A percentile compares a stretch with the other conserved stretches of the same genome.
These are phyloP conservation scores for Eueides isabella DNA, from an alignment of 1,140 invertebrate species.

Conservation along the genomic window DNA sequence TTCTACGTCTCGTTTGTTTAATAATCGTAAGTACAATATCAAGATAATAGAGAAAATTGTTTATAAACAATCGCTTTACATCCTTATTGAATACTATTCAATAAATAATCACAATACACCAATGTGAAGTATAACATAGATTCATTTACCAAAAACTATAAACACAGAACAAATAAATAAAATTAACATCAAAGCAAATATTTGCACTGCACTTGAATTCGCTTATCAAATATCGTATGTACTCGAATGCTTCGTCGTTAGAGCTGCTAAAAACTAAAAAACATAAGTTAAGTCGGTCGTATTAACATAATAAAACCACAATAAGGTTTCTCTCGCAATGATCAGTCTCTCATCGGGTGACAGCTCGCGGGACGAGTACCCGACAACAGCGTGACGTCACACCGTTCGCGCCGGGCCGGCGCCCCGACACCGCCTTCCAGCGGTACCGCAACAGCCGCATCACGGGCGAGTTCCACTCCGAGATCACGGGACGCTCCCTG, in stretches of 20 bases:
- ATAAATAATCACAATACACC: neutral
- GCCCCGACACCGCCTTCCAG: slow-evolving; percentile 94
- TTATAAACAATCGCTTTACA: neutral
- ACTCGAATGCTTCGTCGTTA: neutral
- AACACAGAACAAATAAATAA: neutral
- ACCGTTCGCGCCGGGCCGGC: slow-evolving; percentile 89
- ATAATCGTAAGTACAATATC: slow-evolving; percentile 89
- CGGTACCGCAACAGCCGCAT: slow-evolving; percentile 92
- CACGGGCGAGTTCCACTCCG: slow-evolving; percentile 92
- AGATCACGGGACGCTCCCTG: slow-evolving; percentile 92
- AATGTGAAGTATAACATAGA: too few relatives aligned
- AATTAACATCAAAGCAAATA: neutral
- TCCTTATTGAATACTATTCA: too few relatives aligned
- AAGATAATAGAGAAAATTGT: neutral
- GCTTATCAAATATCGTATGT: neutral
- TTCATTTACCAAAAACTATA: neutral
- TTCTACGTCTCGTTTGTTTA: slow-evolving; percentile 92
- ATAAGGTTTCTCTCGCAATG: slow-evolving; percentile 76
- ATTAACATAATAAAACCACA: slow-evolving; percentile 57
- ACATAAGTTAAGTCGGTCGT: neutral
- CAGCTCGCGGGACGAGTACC: slow-evolving; percentile 90
- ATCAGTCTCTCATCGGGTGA: slow-evolving; percentile 81
- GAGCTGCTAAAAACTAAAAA: too few relatives aligned
- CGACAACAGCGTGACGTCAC: slow-evolving; percentile 90
- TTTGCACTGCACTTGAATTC: slow-evolving; percentile 5